These are phyloP conservation scores for Drosophila hamatofila DNA, from an alignment of 2,888 invertebrate species.

Conservation along the genomic window DNA sequence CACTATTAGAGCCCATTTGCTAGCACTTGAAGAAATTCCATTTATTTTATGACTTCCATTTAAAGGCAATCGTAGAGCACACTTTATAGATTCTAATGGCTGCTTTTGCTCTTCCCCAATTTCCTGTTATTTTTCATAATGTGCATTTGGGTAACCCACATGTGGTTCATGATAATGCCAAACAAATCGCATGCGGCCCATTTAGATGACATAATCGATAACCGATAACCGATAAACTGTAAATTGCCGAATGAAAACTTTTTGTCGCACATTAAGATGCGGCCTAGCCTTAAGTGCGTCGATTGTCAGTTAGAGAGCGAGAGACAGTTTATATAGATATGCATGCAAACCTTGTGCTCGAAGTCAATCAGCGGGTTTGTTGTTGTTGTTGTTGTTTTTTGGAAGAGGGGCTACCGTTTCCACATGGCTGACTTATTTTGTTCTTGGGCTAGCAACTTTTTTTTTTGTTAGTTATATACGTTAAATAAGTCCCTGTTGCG, in stretches of 20 bases:
- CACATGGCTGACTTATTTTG: slow-evolving; percentile 72
- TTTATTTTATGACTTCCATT: slow-evolving; percentile 4
- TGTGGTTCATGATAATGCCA: slow-evolving; percentile 52
- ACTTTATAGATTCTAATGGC: slow-evolving; percentile 39
- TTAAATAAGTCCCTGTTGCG: slow-evolving; percentile 81
- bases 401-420: slow-evolving; percentile 37
- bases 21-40: not conserved
- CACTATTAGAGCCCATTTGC: not conserved
- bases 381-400: not conserved
- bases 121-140: slow-evolving; percentile 28
- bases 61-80: slow-evolving; percentile 8
- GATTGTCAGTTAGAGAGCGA: slow-evolving; percentile 46
- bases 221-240: slow-evolving; percentile 79
- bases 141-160: slow-evolving; percentile 35
- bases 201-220: slow-evolving; percentile 79
- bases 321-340: not conserved
- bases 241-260: slow-evolving; percentile 73
- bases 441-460: slow-evolving; percentile 52
- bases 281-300: slow-evolving; percentile 43
- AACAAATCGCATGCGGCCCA: slow-evolving; percentile 72
- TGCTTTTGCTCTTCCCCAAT: not conserved
- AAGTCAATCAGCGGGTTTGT: slow-evolving; percentile 68
- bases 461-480: slow-evolving; percentile 69
- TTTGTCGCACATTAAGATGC: slow-evolving; percentile 73
- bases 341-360: slow-evolving; percentile 42